A percentile compares a stretch with the other conserved stretches of the same genome.
Evolutionary conservation across 2,888 invertebrate species (phyloP).

Genomic region (Drosophila nr. perissopoda): DNA sequence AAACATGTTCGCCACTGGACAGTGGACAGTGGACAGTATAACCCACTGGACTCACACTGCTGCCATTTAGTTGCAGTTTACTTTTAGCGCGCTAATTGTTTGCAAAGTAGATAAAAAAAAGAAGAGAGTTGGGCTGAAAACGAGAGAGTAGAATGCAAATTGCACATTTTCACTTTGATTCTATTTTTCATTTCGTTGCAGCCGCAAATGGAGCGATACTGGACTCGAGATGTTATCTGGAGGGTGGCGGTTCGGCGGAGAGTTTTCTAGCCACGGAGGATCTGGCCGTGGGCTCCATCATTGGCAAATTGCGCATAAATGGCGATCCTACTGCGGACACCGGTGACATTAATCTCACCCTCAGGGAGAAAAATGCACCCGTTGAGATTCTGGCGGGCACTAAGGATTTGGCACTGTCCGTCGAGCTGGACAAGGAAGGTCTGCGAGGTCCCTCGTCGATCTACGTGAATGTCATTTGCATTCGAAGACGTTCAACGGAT

Average conservation of each 20-base stretch:
- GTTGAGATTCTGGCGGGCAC: constrained; percentile 91
- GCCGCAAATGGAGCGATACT: constrained; percentile 86
- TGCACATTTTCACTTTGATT: constrained; percentile 46
- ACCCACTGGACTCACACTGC: constrained; percentile 29
- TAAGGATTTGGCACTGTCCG: constrained; percentile 92
- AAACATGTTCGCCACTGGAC: constrained; percentile 62
- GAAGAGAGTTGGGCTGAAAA: constrained; percentile 46
- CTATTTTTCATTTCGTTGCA: constrained; percentile 81
- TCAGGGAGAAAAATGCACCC: constrained; percentile 92
- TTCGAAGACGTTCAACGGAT: constrained; percentile 91
- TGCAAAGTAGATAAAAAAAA: not conserved
- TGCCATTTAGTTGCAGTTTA: constrained; percentile 54
- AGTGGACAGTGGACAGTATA: constrained; percentile 1
- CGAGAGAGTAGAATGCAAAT: constrained; percentile 32
- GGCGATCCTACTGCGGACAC: constrained; percentile 90
- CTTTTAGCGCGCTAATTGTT: constrained; percentile 51
- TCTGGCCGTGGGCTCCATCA: constrained; percentile 90
- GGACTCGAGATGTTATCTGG: constrained; percentile 95
- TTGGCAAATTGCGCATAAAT: constrained; percentile 92
- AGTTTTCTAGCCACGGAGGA: constrained; percentile 96
- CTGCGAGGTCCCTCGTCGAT: constrained; percentile 92
- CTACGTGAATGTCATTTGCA: constrained; percentile 94
- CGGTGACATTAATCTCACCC: constrained; percentile 91
- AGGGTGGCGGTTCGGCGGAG: constrained; percentile 95
- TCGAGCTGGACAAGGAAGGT: constrained; percentile 94